Evolutionary conservation across 2,797 vertebrate species (phyloP), one percentile per base, ranked within the genome.

Genomic region (Octomys mimax): DNA sequence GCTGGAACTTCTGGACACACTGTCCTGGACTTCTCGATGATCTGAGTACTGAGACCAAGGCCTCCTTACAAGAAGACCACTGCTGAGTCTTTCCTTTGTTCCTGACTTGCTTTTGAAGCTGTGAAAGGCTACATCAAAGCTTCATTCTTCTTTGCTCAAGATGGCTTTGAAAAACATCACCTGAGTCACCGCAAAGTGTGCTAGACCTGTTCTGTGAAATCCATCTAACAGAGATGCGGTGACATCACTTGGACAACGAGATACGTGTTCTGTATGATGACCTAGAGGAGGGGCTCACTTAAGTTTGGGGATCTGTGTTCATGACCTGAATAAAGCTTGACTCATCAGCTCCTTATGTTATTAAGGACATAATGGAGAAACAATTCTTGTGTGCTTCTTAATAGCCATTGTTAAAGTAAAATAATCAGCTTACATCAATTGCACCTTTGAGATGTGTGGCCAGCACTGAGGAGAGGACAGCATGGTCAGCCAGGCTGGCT

Each of bases 81-180:
- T 42, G 36, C 87, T 57, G 62, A n/a, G 11, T 39, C n/a, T 85
- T 92, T 36, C 2, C 33, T 86, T 96, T 97, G 46, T 93, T 92
- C 59, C 62, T 9, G 61, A 95, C 87, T 71, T 90, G 54, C 83
- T 92, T 82, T 95, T 83, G 80, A 96, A 97, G 92, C 6, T 21
- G 36, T 85, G 57, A 75, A 92, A 95, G 80, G 82, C 62, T 83
- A 89, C 89, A 86, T 59, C 91, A 96, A 96, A 97, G 92, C 36
- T 1, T 7, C 33, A 21, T 33, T 97, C 66, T 92, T 82, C 94
- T 97, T 77, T 61, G 84, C 75, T 2, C 78, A 2, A 87, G 64
- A 91, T 39, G 94, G 33, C 21, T 91, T 97, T 93, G 84, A 97
- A 97, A 98, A 57, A 82, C 94, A 79, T 91, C 71, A 92, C 68